Evolutionary conservation across 2,113 vertebrate genomes (phyloP).

Genomic region (Stomatorhinus ivindoensis): DNA sequence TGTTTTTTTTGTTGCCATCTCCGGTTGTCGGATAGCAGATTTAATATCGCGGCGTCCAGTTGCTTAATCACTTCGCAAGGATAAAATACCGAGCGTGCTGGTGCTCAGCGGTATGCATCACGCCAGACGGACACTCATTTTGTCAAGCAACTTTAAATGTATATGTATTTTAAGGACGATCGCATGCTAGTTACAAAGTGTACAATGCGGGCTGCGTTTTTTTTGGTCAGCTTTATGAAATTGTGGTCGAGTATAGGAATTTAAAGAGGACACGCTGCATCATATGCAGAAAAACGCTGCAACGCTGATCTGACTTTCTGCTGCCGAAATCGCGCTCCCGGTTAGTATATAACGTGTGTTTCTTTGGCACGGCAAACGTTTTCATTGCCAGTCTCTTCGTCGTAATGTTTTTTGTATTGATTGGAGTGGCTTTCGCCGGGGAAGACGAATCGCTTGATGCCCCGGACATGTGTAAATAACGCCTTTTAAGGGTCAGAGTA

Average conservation of each 20-base stretch:
- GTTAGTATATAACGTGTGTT: conserved; percentile 31
- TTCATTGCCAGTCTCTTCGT: conserved; percentile 36
- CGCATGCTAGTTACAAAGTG: conserved; percentile 29
- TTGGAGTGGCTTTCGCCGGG: conserved; percentile 40
- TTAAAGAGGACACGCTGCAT: conserved; percentile 28
- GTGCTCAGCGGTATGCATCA: conserved; percentile 30
- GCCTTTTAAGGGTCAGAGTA: conserved; percentile 8
- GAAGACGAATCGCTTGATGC: conserved; percentile 41
- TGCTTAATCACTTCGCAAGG: conserved; percentile 53
- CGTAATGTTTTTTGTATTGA: conserved; percentile 44
- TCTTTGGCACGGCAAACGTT: conserved; percentile 40
- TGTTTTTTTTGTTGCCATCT: neutral
- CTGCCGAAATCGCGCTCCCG: conserved; percentile 34
- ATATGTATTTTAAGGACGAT: conserved; percentile 18
- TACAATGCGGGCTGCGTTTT: conserved; percentile 42
- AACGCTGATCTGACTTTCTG: conserved; percentile 24
- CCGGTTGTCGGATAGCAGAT: conserved; percentile 44
- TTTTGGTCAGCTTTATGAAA: conserved; percentile 43
- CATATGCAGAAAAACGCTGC: conserved; percentile 18
- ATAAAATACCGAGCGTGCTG: conserved; percentile 42
- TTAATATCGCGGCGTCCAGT: conserved; percentile 42
- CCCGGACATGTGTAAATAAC: neutral
- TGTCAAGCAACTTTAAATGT: conserved; percentile 20
- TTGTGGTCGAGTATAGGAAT: conserved; percentile 44
- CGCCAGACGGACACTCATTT: conserved; percentile 47